These are phyloP conservation scores for Acromyrmex heyeri DNA, from an alignment of 1,140 invertebrate genomes.

Conservation along the genomic window DNA sequence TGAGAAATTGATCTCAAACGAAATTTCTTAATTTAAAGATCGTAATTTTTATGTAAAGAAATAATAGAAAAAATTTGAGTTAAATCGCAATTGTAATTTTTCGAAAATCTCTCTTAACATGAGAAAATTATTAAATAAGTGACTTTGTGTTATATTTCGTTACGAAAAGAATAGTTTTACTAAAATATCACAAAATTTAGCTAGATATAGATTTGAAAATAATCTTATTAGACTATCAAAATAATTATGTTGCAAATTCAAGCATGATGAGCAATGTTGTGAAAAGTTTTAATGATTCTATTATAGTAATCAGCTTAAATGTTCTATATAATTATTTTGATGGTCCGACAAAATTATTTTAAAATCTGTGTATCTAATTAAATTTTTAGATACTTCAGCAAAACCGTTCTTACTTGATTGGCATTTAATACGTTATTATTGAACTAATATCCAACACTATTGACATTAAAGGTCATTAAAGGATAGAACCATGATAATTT, in stretches of 20 bases:
- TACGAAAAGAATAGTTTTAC: too few relatives aligned
- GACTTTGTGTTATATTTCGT: slow-evolving; percentile 6
- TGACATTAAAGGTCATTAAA: slow-evolving; percentile 14
- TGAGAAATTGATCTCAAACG: neutral
- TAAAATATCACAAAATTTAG: too few relatives aligned
- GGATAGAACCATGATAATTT: neutral
- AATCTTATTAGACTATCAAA: too few relatives aligned
- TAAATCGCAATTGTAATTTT: neutral
- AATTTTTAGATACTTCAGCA: too few relatives aligned
- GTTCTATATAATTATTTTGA: too few relatives aligned
- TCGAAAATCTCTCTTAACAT: neutral
- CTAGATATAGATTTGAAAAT: too few relatives aligned
- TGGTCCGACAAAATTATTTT: too few relatives aligned
- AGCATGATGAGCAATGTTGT: too few relatives aligned
- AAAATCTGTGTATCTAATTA: too few relatives aligned
- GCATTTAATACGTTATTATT: slow-evolving; percentile 9
- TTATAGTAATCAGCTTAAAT: too few relatives aligned
- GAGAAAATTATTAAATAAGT: neutral
- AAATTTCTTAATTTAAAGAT: slow-evolving; percentile 1
- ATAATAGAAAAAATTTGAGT: neutral
- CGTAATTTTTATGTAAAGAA: slow-evolving; percentile 17
- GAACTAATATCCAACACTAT: neutral
- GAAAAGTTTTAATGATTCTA: too few relatives aligned
- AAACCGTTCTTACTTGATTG: neutral
- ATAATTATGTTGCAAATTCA: too few relatives aligned